Evolutionary conservation across 2,113 vertebrate genomes (phyloP).

Genomic region (Microtus oregoni): DNA sequence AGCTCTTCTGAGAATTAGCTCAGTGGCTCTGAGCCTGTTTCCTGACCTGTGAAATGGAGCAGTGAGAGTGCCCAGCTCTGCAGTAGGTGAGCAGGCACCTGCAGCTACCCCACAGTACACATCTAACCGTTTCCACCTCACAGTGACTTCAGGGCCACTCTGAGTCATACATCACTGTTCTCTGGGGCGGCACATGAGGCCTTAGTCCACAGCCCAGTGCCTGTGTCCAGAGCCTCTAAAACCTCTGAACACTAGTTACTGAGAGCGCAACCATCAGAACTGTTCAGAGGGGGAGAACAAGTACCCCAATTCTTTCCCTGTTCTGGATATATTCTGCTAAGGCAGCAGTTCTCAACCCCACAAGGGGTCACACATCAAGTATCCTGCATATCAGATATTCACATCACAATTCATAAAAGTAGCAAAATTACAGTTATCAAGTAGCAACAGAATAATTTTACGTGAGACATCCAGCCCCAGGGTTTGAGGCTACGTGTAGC

Average conservation of each 20-base stretch:
- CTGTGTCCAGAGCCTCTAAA: background rate
- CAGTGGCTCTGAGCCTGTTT: conserved; percentile 32
- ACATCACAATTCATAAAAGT: background rate
- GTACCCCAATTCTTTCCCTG: background rate
- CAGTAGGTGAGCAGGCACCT: background rate
- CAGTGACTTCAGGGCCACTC: background rate
- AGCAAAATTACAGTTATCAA: background rate
- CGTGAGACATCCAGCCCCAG: background rate
- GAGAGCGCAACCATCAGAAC: background rate
- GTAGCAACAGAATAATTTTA: background rate
- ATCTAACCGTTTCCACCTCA: background rate
- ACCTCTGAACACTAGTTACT: background rate
- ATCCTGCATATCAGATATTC: background rate
- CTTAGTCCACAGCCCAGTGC: background rate
- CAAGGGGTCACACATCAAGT: background rate
- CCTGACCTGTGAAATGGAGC: background rate
- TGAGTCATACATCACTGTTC: background rate
- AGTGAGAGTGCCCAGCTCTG: background rate
- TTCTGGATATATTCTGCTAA: background rate
- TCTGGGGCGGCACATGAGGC: background rate
- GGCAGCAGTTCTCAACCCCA: background rate
- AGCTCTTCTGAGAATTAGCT: background rate
- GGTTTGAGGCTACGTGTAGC: background rate
- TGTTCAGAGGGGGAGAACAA: background rate
- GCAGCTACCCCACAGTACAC: background rate